Conservation (phyloP, 2,797 vertebrate genomes). For the Halcyon badia region DNA sequence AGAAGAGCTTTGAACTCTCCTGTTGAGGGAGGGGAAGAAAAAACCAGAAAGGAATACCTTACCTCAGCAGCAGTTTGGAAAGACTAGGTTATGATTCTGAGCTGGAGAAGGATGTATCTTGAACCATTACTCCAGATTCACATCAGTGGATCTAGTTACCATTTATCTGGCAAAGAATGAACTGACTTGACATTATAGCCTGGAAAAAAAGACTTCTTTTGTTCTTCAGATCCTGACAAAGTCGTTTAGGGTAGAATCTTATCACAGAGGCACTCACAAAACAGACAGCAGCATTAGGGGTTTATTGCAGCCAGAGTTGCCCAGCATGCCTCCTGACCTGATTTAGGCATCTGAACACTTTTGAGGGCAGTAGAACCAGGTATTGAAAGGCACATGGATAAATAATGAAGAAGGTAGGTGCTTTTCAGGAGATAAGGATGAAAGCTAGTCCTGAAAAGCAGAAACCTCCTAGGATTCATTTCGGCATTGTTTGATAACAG, state of each 20-base stretch:
- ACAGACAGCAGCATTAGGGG: no score
- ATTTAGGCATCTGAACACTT: background rate
- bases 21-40: background rate
- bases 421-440: background rate
- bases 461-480: background rate
- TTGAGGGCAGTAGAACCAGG: background rate
- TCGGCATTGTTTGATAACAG: background rate
- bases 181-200: background rate
- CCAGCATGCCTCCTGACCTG: no score
- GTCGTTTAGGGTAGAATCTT: no score
- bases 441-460: background rate
- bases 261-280: no score
- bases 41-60: no score
- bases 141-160: background rate
- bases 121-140: background rate
- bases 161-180: background rate
- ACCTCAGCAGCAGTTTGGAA: background rate
- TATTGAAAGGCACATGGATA: background rate
- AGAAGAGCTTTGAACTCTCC: slow-evolving; percentile 7
- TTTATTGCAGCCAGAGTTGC: no score
- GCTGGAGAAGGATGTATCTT: background rate
- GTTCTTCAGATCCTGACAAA: background rate
- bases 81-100: background rate
- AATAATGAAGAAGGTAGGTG: background rate
- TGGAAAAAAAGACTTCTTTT: background rate